A percentile compares a stretch with the other conserved stretches of the same genome.
These are phyloP conservation scores for Syngnathoides biaculeatus DNA, from an alignment of 2,113 vertebrate genomes.

Conservation along the genomic window DNA sequence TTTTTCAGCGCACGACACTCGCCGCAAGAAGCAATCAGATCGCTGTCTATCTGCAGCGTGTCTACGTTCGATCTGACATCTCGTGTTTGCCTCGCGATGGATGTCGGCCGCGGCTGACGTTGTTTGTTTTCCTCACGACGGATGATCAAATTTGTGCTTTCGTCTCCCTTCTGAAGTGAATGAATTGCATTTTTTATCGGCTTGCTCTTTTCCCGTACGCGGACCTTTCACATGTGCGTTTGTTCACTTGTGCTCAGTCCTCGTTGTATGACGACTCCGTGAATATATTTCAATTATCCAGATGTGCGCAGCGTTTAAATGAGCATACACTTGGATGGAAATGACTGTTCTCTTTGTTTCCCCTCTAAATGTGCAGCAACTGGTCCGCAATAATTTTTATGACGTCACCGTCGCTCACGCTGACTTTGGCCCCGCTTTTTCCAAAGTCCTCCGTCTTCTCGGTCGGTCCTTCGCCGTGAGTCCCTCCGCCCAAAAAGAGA, in stretches of 20 bases:
- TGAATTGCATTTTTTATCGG: neutral
- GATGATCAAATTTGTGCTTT: neutral
- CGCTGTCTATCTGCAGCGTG: neutral
- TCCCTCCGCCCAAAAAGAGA: conserved; percentile 22
- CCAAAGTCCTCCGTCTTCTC: conserved; percentile 13
- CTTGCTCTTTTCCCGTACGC: neutral
- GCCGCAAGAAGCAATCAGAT: neutral
- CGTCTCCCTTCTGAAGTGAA: neutral
- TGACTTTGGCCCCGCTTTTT: conserved; percentile 15
- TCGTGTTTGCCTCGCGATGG: neutral
- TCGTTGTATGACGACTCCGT: neutral
- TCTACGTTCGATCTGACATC: neutral
- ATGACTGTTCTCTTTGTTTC: neutral
- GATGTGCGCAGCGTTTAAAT: neutral
- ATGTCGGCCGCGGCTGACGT: neutral
- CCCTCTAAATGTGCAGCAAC: neutral
- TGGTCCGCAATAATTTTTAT: conserved; percentile 15
- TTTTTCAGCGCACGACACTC: neutral
- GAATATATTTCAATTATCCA: neutral
- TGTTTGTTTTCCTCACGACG: neutral
- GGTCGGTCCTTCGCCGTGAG: conserved; percentile 25
- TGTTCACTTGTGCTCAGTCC: neutral
- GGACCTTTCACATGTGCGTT: neutral
- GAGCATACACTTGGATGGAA: neutral
- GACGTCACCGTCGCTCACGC: conserved; percentile 22